Evolutionary conservation across 2,113 vertebrate genomes (phyloP).

Genomic region (Colossoma macropomum): DNA sequence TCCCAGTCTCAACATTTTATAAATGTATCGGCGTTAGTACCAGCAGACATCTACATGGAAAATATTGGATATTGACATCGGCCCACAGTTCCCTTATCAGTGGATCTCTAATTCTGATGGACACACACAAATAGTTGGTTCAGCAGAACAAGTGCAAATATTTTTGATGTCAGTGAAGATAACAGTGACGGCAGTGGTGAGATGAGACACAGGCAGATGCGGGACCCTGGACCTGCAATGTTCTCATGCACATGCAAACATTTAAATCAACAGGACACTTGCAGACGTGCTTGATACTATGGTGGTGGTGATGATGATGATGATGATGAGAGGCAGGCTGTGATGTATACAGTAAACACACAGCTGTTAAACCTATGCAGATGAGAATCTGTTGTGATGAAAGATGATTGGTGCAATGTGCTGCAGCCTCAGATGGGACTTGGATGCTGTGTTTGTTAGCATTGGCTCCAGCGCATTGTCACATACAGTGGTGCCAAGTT

Average conservation of each 20-base stretch:
- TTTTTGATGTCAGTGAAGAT: not conserved
- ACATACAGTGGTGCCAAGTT: not conserved
- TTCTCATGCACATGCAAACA: not conserved
- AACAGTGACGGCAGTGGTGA: too few relatives aligned
- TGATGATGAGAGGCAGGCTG: slow-evolving; percentile 17
- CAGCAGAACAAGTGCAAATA: not conserved
- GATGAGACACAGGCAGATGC: not conserved
- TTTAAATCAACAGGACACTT: not conserved
- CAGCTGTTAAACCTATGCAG: slow-evolving; percentile 40
- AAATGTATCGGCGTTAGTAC: too few relatives aligned
- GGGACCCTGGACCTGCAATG: too few relatives aligned
- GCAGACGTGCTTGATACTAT: slow-evolving; percentile 8
- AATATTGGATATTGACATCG: too few relatives aligned
- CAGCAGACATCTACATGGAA: too few relatives aligned
- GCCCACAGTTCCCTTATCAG: too few relatives aligned
- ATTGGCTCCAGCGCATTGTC: not conserved
- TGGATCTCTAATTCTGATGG: too few relatives aligned
- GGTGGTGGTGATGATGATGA: slow-evolving; percentile 35
- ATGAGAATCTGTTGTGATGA: not conserved
- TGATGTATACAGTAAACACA: slow-evolving; percentile 8
- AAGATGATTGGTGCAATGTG: not conserved
- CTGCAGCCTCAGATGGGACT: not conserved
- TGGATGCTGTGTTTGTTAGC: slow-evolving; percentile 14
- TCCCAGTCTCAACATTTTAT: too few relatives aligned
- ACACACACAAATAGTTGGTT: too few relatives aligned